phyloP scores from a whole-genome alignment of 2,113 vertebrate genomes.

The Sardina pilchardus region DNA sequence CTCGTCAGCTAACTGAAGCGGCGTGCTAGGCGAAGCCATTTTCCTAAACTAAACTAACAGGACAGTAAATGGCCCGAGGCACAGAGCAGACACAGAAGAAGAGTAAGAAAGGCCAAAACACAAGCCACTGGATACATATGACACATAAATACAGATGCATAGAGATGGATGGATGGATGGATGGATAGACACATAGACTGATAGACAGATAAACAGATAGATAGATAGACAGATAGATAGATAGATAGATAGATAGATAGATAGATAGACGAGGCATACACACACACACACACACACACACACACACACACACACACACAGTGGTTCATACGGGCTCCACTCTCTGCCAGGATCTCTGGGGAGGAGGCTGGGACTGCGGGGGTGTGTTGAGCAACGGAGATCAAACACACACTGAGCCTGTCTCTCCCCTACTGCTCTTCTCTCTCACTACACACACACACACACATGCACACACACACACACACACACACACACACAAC shows the following conservation, averaged over 20 bases:
- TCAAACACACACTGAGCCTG: background rate
- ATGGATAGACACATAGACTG: background rate
- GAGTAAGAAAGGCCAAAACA: background rate
- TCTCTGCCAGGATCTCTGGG: background rate
- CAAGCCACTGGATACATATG: background rate
- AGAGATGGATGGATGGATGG: background rate
- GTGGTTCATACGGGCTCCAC: background rate
- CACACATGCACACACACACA: slow-evolving; percentile 11
- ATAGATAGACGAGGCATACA: background rate
- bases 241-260: slow-evolving; percentile 20
- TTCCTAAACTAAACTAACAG: background rate
- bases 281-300: background rate
- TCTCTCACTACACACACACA: background rate
- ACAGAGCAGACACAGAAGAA: no score
- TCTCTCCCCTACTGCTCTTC: background rate
- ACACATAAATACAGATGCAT: background rate
- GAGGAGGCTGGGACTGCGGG: background rate
- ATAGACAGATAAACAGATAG: slow-evolving; percentile 13
- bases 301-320: background rate
- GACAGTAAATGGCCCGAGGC: no score
- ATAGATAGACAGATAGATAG: background rate
- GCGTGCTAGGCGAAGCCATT: background rate
- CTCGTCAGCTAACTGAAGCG: background rate
- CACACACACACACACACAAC: background rate
- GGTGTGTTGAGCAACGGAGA: background rate